These are phyloP conservation scores for Eurystomus gularis DNA, from an alignment of 2,113 vertebrate species.

Conservation along the genomic window DNA sequence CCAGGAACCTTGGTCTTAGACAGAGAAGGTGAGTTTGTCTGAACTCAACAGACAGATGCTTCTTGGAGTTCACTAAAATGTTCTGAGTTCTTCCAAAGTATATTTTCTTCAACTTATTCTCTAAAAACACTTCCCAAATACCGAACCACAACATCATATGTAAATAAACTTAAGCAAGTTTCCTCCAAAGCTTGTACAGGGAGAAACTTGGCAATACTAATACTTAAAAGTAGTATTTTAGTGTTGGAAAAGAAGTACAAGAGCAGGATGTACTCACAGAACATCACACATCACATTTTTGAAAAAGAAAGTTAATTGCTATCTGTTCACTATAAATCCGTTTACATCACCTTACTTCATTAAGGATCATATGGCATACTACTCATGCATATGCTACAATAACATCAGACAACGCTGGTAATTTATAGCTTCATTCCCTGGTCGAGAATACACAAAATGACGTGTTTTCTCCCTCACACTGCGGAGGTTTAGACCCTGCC, in stretches of 20 bases:
- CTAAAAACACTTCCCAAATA: neutral
- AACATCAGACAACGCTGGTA: neutral
- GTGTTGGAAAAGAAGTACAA: neutral
- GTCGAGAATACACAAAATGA: neutral
- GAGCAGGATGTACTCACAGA: neutral
- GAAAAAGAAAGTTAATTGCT: neutral
- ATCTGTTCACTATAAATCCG: neutral
- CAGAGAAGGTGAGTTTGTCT: neutral
- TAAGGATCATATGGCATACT: neutral
- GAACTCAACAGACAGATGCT: neutral
- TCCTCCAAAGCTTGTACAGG: neutral
- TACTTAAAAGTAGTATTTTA: neutral
- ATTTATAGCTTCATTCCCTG: neutral
- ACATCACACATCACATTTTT: neutral
- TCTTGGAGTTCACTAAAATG: neutral
- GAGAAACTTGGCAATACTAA: neutral
- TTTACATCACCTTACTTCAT: neutral
- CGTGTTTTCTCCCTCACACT: neutral
- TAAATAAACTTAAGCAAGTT: rapidly evolving
- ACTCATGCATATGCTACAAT: neutral
- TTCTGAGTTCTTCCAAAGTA: neutral
- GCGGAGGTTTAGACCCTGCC: too few species aligned
- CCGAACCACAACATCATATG: neutral
- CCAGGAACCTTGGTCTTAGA: neutral
- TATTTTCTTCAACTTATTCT: neutral